These are phyloP conservation scores for Azemiops feae DNA, from an alignment of 2,113 vertebrate species.

Conservation along the genomic window DNA sequence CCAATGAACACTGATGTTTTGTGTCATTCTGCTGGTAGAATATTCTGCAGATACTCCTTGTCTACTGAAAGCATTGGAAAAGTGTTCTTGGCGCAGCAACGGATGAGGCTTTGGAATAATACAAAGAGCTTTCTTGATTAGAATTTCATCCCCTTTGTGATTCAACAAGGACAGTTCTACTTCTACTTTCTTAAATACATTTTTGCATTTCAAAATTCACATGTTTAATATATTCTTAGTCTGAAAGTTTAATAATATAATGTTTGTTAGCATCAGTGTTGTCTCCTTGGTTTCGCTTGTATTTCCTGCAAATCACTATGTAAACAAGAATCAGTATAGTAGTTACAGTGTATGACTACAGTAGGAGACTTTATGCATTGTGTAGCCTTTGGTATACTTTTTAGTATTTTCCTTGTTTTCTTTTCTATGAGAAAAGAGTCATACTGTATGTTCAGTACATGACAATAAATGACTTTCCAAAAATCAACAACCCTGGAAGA, in stretches of 20 bases:
- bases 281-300: not conserved
- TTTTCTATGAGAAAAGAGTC: not conserved
- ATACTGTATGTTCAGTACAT: not conserved
- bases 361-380: not conserved
- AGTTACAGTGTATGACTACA: not conserved
- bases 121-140: not conserved
- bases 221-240: not conserved
- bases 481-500: not conserved
- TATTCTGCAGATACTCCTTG: not conserved
- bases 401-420: not conserved
- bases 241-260: not conserved
- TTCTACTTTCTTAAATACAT: not conserved
- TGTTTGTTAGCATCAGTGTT: not conserved
- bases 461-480: not conserved
- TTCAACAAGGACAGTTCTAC: not conserved
- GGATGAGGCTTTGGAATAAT: not conserved
- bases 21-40: no score
- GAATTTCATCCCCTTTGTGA: not conserved
- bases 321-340: fast-evolving
- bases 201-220: not conserved
- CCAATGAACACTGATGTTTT: no score
- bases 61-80: not conserved
- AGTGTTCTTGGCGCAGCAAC: not conserved
- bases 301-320: not conserved
- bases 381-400: not conserved